These are phyloP conservation scores for Silurus lanzhouensis DNA, from an alignment of 2,797 vertebrate genomes.

Conservation along the genomic window DNA sequence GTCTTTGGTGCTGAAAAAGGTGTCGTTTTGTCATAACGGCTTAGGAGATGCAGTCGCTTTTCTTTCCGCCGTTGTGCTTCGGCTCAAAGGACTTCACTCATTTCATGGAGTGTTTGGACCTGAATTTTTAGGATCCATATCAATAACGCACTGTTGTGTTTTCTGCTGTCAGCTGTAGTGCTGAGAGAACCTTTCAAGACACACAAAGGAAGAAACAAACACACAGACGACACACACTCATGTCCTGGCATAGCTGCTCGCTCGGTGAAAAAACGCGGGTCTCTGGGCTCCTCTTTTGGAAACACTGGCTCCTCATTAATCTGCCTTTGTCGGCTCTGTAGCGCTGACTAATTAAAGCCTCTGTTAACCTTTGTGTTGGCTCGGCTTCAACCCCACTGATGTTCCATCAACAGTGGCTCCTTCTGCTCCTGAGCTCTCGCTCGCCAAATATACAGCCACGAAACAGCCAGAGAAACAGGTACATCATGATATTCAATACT, in stretches of 20 bases:
- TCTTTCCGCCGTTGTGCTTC: neutral
- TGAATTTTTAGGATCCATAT: conserved; percentile 17
- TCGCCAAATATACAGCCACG: neutral
- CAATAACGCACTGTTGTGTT: conserved; percentile 12
- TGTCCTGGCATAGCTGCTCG: conserved; percentile 20
- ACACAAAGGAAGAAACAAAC: conserved; percentile 1
- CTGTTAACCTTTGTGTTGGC: conserved; percentile 76
- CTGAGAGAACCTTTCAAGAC: conserved; percentile 12
- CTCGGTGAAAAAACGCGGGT: conserved; percentile 23
- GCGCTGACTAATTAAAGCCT: conserved; percentile 74
- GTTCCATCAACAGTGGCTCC: conserved; percentile 58
- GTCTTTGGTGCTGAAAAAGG: conserved; percentile 26
- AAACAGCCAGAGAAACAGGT: neutral
- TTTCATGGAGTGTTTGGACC: neutral
- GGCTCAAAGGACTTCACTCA: neutral
- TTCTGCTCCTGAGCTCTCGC: conserved; percentile 23
- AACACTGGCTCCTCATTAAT: conserved; percentile 68
- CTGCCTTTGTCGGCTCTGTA: conserved; percentile 65
- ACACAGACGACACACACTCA: neutral
- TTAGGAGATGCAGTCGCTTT: neutral
- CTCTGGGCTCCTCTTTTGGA: conserved; percentile 46
- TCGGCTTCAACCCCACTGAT: conserved; percentile 73
- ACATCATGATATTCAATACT: no score
- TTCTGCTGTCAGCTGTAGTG: conserved; percentile 16
- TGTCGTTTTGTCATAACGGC: neutral